Evolutionary conservation across 2,113 vertebrate species (phyloP), one percentile per base, ranked within the genome.

Genomic region (Lates calcarifer): DNA sequence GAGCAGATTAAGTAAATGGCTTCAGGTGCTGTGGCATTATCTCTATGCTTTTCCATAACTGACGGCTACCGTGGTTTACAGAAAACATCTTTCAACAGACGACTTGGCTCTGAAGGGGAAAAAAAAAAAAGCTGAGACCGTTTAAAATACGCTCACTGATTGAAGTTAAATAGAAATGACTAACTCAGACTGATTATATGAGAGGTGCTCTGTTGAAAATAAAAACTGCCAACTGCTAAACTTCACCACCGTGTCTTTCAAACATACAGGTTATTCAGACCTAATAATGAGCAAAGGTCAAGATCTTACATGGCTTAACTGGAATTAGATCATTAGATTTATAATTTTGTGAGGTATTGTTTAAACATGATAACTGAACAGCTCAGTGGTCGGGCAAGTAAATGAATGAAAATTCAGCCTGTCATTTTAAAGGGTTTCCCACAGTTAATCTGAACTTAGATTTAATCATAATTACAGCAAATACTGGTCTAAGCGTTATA

Each of bases 1-100:
- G 95, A 96, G 94, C 93, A 93, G 95, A 93, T 95, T 96, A 95
- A 96, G 96, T 96, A 96, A 96, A 97, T 96, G 95, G 95, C 94
- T 95, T 96, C 95, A 87, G 88, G 89, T 94, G 86, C 70, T 82
- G 73, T 77, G 78, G 71, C 84, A 61, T 90, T 93, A 87, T 90
- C 81, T 87, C 65, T 47, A 24, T 41, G 72, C 58, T 84, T 75
- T 75, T 85, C 72, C 71, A 41, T 63, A 66, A 72, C 81, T 83
- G 80, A 86, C 79, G 89, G 69, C 57, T 60, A 76, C 74, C 45
- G 28, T 29, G 43, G 35, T 74, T 84, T 71, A 79, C 72, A 81
- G 65, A 84, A 79, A 81, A 71, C 57, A 77, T 81, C 71, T 66
- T 67, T 90, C 87, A 87, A 12, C 62, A 3, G 67, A 33, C 24